Base-by-base conservation (phyloP, 2,113 vertebrate species). In the Chaetodon trifascialis region DNA sequence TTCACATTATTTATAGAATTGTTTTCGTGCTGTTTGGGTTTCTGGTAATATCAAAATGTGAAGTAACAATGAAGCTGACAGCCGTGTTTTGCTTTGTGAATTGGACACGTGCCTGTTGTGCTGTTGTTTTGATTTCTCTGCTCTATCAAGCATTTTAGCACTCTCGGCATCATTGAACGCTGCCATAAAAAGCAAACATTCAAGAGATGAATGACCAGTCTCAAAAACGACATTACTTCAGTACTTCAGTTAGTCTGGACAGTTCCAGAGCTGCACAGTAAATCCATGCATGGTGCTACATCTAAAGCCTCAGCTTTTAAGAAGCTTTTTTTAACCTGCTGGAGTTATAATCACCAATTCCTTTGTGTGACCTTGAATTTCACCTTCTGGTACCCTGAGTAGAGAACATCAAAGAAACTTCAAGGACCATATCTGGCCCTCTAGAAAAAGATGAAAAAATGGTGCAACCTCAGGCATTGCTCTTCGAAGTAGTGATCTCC, bases 1-100 rank as follows among this genome's bases (percentile, higher is more conserved):
- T 19, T 8, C 62, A 80, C 60, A 79, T 86, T 91, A 91, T 91
- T 89, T 89, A 85, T 91, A 91, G 84, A 83, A 77, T 59, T 84
- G 21, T 12, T 17, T 10, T 51, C 23, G 34, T 56, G 54, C 23
- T 83, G 55, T 85, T 69, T 73, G 66, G 65, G 42, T 82, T 79
- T 56, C 60, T 82, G 30, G 72, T 69, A 72, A 76, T 82, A 70
- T 80, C 70, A 59, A 12, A 73, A 60, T 66, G 40, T 73, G 55
- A 70, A 79, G 58, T 74, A 73, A 74, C 42, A 65, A 47, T 66
- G 55, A 34, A 76, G 44, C 9, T 67, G 83, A 84, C 72, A 72
- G 38, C 55, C 78, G 70, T 44, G 51, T 70, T 86, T 66, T 66
- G 15, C 71, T 74, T 52, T 40, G 40, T 19, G 60, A 70, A 54